Evolutionary conservation across 2,888 invertebrate genomes (phyloP).

Genomic region (Drosophila seclusa): DNA sequence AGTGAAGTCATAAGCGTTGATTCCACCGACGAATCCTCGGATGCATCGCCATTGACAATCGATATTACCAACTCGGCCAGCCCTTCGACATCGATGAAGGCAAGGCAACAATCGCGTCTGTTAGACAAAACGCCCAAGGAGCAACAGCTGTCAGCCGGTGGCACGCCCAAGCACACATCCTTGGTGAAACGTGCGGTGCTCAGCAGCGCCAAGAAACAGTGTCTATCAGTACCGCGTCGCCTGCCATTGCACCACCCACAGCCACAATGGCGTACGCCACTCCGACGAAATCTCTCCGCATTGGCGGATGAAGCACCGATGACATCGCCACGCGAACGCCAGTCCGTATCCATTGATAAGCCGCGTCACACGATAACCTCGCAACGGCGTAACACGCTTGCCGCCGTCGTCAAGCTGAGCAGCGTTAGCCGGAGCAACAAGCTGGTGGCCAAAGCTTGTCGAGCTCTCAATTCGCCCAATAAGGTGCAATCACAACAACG

Average conservation of each 20-base stretch:
- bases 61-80: slow-evolving; percentile 63
- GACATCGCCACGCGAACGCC: slow-evolving; percentile 45
- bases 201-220: slow-evolving; percentile 81
- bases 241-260: slow-evolving; percentile 44
- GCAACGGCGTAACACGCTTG: slow-evolving; percentile 57
- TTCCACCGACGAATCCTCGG: slow-evolving; percentile 64
- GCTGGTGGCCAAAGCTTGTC: slow-evolving; percentile 66
- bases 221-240: slow-evolving; percentile 63
- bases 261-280: slow-evolving; percentile 28
- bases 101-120: slow-evolving; percentile 6
- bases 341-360: slow-evolving; percentile 21
- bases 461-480: slow-evolving; percentile 56
- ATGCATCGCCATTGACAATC: slow-evolving; percentile 67
- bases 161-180: slow-evolving; percentile 76
- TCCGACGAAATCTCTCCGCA: slow-evolving; percentile 16
- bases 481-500: slow-evolving; percentile 32
- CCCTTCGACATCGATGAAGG: slow-evolving; percentile 25
- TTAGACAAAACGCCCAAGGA: slow-evolving; percentile 48
- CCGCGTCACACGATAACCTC: slow-evolving; percentile 65
- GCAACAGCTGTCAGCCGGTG: slow-evolving; percentile 23
- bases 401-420: slow-evolving; percentile 45
- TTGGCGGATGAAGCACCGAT: slow-evolving; percentile 14
- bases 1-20: slow-evolving; percentile 66
- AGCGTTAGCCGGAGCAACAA: slow-evolving; percentile 49
- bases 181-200: slow-evolving; percentile 81